Evolutionary conservation across 2,797 vertebrate species (phyloP).

Genomic region (Distichodus sexfasciatus): DNA sequence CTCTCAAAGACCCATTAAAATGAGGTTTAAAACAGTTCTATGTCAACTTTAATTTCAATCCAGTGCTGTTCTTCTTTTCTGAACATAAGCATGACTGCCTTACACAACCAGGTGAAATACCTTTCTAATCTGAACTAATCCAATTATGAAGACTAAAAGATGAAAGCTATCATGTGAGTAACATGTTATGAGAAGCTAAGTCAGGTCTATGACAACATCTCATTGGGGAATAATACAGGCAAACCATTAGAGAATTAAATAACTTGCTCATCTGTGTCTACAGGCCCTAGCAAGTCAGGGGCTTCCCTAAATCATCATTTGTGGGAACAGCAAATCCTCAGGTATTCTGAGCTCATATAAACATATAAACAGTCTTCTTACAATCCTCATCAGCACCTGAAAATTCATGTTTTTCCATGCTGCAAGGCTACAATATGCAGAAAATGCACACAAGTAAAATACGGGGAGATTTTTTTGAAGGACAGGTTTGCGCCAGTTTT

Average conservation of each 20-base stretch:
- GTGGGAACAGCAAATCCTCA: not conserved
- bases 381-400: not conserved
- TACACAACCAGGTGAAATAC: not conserved
- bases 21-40: no score
- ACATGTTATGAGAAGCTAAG: slow-evolving; percentile 1
- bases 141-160: not conserved
- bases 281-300: slow-evolving; percentile 6
- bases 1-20: not conserved
- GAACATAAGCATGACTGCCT: not conserved
- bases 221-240: not conserved
- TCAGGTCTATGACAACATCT: slow-evolving; percentile 6
- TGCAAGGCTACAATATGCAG: no score
- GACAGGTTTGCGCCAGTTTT: not conserved
- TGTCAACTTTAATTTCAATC: no score
- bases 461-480: not conserved
- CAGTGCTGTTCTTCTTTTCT: not conserved
- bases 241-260: not conserved
- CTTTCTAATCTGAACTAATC: not conserved
- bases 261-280: not conserved
- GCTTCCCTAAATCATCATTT: not conserved
- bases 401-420: not conserved
- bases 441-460: not conserved
- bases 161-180: not conserved
- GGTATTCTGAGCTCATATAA: not conserved
- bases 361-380: not conserved